These are phyloP conservation scores for Dynastes hyllus DNA, from an alignment of 2,888 invertebrate genomes.

Conservation along the genomic window DNA sequence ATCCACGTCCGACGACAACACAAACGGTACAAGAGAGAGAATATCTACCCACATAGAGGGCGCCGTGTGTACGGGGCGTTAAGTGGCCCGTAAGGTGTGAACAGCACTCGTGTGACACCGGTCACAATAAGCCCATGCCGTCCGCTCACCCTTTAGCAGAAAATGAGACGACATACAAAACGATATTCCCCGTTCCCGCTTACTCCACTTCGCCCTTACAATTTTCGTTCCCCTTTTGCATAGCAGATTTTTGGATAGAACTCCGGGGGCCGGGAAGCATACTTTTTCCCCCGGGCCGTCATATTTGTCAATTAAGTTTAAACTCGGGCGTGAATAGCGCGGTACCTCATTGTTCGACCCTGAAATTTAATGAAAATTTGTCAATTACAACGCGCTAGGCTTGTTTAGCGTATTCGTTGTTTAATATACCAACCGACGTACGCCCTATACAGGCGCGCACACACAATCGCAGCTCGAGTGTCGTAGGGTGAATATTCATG, in stretches of 20 bases:
- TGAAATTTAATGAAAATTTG: conserved; percentile 47
- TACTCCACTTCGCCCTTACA: background rate
- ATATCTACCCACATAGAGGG: conserved; percentile 1
- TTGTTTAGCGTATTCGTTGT: conserved; percentile 24
- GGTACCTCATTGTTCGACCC: conserved; percentile 36
- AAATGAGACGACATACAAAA: conserved; percentile 24
- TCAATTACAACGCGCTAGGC: conserved; percentile 28
- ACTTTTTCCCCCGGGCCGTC: background rate
- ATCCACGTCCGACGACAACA: conserved; percentile 3
- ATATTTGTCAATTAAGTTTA: conserved; percentile 46
- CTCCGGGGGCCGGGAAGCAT: too few relatives aligned
- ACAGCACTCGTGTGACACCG: conserved; percentile 60
- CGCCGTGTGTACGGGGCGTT: conserved; percentile 56
- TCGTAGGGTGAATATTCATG: too few relatives aligned
- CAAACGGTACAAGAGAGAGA: background rate
- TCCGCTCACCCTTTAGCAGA: background rate
- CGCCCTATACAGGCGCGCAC: too few relatives aligned
- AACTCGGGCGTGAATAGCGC: conserved; percentile 15
- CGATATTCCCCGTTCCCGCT: background rate
- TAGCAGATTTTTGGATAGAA: too few relatives aligned
- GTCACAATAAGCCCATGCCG: conserved; percentile 58
- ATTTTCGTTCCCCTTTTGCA: too few relatives aligned
- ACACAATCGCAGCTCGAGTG: too few relatives aligned
- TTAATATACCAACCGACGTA: too few relatives aligned
- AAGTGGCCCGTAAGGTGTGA: conserved; percentile 62